Percentiles rank a stretch among this genome's conserved stretches.
Evolutionary conservation across 2,113 vertebrate species (phyloP).

Genomic region (Channa argus): DNA sequence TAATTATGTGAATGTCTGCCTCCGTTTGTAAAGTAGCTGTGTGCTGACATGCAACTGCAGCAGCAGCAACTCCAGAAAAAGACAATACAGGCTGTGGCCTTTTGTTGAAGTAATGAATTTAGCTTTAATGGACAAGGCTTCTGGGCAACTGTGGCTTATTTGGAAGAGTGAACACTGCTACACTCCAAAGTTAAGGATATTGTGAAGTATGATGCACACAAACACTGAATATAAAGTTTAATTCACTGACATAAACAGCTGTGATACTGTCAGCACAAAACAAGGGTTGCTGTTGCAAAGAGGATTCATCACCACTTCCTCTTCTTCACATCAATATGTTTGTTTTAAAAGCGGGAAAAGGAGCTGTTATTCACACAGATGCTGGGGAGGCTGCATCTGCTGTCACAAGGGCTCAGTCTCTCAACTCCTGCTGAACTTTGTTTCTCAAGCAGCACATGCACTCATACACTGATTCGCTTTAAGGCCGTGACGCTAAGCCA

Average conservation of each 20-base stretch:
- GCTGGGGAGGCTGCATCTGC: slow-evolving; percentile 35
- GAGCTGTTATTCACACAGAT: slow-evolving; percentile 33
- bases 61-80: slow-evolving; percentile 44
- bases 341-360: slow-evolving; percentile 39
- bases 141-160: slow-evolving; percentile 71
- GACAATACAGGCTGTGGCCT: slow-evolving; percentile 66
- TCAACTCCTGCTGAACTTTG: slow-evolving; percentile 24
- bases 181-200: slow-evolving; percentile 27
- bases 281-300: slow-evolving; percentile 2
- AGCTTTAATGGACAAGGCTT: slow-evolving; percentile 72
- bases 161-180: slow-evolving; percentile 67
- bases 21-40: slow-evolving; percentile 84
- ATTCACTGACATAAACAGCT: slow-evolving; percentile 34
- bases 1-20: slow-evolving; percentile 86
- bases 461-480: slow-evolving; percentile 12
- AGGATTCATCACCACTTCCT: slow-evolving; percentile 26
- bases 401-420: slow-evolving; percentile 6
- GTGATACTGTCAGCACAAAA: slow-evolving; percentile 27
- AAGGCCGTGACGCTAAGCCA: no score
- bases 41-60: slow-evolving; percentile 48
- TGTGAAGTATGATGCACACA: slow-evolving; percentile 35
- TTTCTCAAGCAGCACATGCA: slow-evolving; percentile 4
- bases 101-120: slow-evolving; percentile 83
- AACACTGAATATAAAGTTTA: slow-evolving; percentile 27
- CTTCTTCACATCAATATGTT: slow-evolving; percentile 20